These are phyloP conservation scores for Pogonus chalceus DNA, from an alignment of 1,140 invertebrate genomes.

Conservation along the genomic window DNA sequence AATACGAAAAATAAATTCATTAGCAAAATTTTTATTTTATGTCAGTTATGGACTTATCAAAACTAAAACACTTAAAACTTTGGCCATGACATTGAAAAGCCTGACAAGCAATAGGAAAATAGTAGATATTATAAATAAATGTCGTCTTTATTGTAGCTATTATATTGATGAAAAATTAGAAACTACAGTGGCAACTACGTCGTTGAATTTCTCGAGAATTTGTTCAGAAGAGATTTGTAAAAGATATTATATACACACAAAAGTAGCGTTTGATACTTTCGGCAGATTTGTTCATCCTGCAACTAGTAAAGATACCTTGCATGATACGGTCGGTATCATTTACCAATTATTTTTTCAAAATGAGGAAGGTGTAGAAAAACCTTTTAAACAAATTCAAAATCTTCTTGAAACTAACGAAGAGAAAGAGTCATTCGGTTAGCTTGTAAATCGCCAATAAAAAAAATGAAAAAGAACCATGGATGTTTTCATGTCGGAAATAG, in stretches of 20 bases:
- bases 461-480: too few species aligned
- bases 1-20: too few species aligned
- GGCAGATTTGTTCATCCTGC: slow-evolving; percentile 35
- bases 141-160: slow-evolving; percentile 29
- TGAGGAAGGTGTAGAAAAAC: neutral
- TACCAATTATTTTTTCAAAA: slow-evolving; percentile 24
- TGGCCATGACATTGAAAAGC: too few species aligned
- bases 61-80: too few species aligned
- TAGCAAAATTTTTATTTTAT: too few species aligned
- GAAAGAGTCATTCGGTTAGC: too few species aligned
- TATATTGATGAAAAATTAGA: slow-evolving; percentile 30
- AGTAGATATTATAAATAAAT: slow-evolving; percentile 28
- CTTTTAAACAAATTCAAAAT: too few species aligned
- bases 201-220: slow-evolving; percentile 11
- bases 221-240: slow-evolving; percentile 24
- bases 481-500: slow-evolving; percentile 2
- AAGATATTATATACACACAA: slow-evolving; percentile 20
- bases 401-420: too few species aligned
- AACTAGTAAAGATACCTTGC: slow-evolving; percentile 35
- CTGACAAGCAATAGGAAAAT: slow-evolving; percentile 26
- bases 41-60: too few species aligned
- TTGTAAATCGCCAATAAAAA: too few species aligned
- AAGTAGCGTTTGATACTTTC: slow-evolving; percentile 37
- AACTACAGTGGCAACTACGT: slow-evolving; percentile 26
- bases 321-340: slow-evolving; percentile 39